phyloP scores from a whole-genome alignment of 2,113 vertebrate species.

The Nibea coibor region DNA sequence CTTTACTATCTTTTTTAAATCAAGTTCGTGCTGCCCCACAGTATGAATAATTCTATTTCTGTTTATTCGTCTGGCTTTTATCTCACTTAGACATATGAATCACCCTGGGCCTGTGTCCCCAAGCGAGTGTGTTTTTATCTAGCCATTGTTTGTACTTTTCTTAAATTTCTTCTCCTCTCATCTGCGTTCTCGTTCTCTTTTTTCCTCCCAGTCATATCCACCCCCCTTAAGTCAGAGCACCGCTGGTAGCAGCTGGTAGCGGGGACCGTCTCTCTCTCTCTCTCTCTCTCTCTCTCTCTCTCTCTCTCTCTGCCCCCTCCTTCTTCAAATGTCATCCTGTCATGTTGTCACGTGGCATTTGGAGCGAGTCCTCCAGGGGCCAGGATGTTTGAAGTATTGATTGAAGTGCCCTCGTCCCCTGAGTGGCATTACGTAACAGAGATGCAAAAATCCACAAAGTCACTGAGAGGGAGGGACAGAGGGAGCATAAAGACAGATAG shows the following conservation, averaged over 20 bases:
- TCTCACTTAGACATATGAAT: slow-evolving; percentile 76
- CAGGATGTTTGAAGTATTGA: slow-evolving; percentile 74
- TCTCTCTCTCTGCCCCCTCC: not conserved
- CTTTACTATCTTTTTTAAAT: slow-evolving; percentile 45
- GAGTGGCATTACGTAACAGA: slow-evolving; percentile 73
- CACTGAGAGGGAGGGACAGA: slow-evolving; percentile 42
- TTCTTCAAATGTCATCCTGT: slow-evolving; percentile 68
- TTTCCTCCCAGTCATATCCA: slow-evolving; percentile 16
- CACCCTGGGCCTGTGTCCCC: slow-evolving; percentile 51
- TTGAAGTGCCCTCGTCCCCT: slow-evolving; percentile 72
- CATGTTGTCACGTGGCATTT: slow-evolving; percentile 71
- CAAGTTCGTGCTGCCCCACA: slow-evolving; percentile 36
- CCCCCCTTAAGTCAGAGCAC: slow-evolving; percentile 10
- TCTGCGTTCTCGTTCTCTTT: slow-evolving; percentile 42
- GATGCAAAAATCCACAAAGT: slow-evolving; percentile 72
- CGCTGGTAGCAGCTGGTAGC: slow-evolving; percentile 46
- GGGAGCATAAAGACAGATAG: slow-evolving; percentile 9
- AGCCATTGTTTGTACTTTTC: slow-evolving; percentile 54
- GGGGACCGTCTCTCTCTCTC: not conserved
- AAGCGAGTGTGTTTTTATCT: slow-evolving; percentile 64
- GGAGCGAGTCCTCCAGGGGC: slow-evolving; percentile 59
- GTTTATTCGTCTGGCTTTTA: slow-evolving; percentile 75
- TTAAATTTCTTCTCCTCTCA: slow-evolving; percentile 38
- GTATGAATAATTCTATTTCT: slow-evolving; percentile 72
- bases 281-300: not conserved